Percentiles rank a stretch among this genome's conserved stretches.
These are phyloP conservation scores for Drosophila trichaetosa DNA, from an alignment of 2,888 invertebrate species.

Conservation along the genomic window DNA sequence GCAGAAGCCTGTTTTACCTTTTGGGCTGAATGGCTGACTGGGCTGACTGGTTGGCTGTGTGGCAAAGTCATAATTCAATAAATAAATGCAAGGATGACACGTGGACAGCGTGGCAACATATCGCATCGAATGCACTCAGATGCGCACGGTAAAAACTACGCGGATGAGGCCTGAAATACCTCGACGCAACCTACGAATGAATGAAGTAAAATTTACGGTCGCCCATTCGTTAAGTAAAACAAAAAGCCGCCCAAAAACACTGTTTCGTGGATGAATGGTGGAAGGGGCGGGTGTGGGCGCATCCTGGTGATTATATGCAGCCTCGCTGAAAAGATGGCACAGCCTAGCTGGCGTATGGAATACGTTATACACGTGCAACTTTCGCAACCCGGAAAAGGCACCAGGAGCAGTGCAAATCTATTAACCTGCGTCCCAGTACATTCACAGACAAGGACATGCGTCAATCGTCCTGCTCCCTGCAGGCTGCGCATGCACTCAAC, in stretches of 20 bases:
- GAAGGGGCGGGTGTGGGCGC: neutral
- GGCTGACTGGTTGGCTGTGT: neutral
- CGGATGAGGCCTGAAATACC: slow-evolving; percentile 22
- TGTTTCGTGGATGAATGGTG: neutral
- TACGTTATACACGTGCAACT: slow-evolving; percentile 32
- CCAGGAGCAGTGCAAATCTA: slow-evolving; percentile 62
- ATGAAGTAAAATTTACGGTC: slow-evolving; percentile 77
- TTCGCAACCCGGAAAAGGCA: neutral
- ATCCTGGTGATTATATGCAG: slow-evolving; percentile 69
- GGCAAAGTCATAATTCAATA: slow-evolving; percentile 79
- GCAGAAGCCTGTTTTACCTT: slow-evolving; percentile 25
- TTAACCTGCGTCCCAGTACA: slow-evolving; percentile 48
- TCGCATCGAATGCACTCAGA: slow-evolving; percentile 78
- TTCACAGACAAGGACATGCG: slow-evolving; percentile 49
- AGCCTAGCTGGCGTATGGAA: slow-evolving; percentile 35
- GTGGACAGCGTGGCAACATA: slow-evolving; percentile 77
- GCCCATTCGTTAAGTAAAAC: slow-evolving; percentile 65
- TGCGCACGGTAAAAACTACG: slow-evolving; percentile 49
- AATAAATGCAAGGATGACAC: slow-evolving; percentile 82
- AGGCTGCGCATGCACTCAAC: slow-evolving; percentile 53
- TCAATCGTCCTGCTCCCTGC: slow-evolving; percentile 40
- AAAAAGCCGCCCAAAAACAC: slow-evolving; percentile 41
- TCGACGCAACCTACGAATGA: slow-evolving; percentile 49
- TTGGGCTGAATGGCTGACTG: slow-evolving; percentile 7
- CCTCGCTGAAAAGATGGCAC: slow-evolving; percentile 51